Percentiles rank a stretch among this genome's conserved stretches.
Conservation (phyloP, 2,888 invertebrate species). For the Xylophagus ater region DNA sequence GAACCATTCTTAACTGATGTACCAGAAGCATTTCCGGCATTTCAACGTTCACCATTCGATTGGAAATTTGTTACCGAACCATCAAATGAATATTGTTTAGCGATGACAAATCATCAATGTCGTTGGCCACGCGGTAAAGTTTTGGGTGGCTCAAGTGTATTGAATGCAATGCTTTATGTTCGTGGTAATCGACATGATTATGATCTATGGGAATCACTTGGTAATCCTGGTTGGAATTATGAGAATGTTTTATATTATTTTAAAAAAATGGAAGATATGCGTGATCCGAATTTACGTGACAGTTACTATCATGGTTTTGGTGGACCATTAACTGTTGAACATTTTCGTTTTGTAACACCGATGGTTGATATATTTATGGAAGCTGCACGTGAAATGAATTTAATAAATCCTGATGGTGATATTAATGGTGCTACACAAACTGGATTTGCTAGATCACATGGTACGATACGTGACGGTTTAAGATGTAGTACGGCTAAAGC, state of each 20-base stretch:
- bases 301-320: conserved; percentile 56
- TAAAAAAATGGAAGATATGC: conserved; percentile 67
- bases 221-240: conserved; percentile 70
- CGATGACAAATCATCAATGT: conserved; percentile 52
- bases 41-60: conserved; percentile 64
- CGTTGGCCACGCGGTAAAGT: conserved; percentile 73
- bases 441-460: conserved; percentile 67
- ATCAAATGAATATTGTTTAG: conserved; percentile 54
- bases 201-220: conserved; percentile 69
- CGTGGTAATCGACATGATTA: conserved; percentile 76
- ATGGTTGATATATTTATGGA: conserved; percentile 56
- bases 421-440: conserved; percentile 69
- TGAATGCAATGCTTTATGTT: conserved; percentile 85
- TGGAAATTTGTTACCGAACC: conserved; percentile 75
- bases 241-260: conserved; percentile 64
- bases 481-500: conserved; percentile 78
- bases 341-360: conserved; percentile 58
- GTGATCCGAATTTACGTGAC: conserved; percentile 47
- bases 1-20: conserved; percentile 61
- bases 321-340: conserved; percentile 63
- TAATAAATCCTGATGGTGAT: conserved; percentile 51
- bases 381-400: conserved; percentile 56
- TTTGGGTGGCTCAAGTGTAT: conserved; percentile 66
- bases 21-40: conserved; percentile 56
- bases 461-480: conserved; percentile 63